Conservation (phyloP, 2,113 vertebrate genomes). For the Carassius auratus region DNA sequence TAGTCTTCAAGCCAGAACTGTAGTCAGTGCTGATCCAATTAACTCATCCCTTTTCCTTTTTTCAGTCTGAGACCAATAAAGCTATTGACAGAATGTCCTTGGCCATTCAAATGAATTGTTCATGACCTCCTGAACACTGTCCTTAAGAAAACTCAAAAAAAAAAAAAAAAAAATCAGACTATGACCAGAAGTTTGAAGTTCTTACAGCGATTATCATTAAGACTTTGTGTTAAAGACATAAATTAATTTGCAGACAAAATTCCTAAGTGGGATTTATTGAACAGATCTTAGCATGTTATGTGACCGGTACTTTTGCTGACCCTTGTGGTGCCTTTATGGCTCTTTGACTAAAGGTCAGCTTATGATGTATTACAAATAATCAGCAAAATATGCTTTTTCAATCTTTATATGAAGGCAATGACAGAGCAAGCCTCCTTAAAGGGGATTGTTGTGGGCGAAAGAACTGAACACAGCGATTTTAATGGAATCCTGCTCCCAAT, state of each 20-base stretch:
- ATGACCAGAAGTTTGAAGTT: background rate
- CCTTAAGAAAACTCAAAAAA: background rate
- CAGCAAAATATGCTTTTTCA: background rate
- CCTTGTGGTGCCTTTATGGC: background rate
- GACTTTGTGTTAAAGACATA: background rate
- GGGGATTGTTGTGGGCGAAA: background rate
- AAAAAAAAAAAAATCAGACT: too few species aligned
- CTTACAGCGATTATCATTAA: background rate
- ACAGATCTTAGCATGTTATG: background rate
- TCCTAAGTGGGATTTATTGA: background rate
- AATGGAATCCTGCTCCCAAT: constrained; percentile 5
- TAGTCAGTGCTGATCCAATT: background rate
- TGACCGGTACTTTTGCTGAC: background rate
- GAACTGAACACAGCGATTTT: background rate
- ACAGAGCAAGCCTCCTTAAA: constrained; percentile 17
- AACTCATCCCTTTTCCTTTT: background rate
- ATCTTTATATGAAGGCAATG: background rate
- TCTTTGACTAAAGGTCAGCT: background rate
- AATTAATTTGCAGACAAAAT: background rate
- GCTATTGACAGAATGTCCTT: background rate
- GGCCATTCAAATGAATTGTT: background rate
- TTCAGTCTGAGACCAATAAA: background rate
- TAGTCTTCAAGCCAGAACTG: background rate
- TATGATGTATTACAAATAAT: constrained; percentile 1
- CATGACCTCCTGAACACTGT: background rate